phyloP scores from a whole-genome alignment of 2,797 vertebrate species.

The Channallabes apus region DNA sequence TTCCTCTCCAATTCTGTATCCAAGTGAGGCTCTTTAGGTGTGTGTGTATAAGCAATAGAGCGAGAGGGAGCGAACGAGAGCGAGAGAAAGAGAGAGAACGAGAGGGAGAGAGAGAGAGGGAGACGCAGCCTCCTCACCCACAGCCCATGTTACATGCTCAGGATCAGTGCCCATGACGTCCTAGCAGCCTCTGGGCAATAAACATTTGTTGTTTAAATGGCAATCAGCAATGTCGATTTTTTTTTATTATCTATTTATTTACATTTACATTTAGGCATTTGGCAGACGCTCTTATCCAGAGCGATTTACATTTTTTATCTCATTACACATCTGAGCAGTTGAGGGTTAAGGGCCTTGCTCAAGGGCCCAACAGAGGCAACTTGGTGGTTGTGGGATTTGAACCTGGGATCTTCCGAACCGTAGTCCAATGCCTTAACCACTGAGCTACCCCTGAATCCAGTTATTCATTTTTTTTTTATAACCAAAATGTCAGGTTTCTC shows the following conservation, averaged over 20 bases:
- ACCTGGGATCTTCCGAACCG: too few species aligned
- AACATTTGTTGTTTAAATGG: slow-evolving; percentile 47
- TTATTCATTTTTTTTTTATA: not conserved
- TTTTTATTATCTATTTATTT: not conserved
- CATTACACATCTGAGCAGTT: too few species aligned
- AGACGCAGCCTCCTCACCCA: slow-evolving; percentile 38
- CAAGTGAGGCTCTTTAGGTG: not conserved
- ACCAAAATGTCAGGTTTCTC: not conserved
- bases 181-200: slow-evolving; percentile 45
- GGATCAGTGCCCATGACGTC: slow-evolving; percentile 55
- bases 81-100: not conserved
- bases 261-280: too few species aligned
- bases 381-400: too few species aligned
- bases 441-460: too few species aligned
- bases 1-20: not conserved
- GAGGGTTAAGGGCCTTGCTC: too few species aligned
- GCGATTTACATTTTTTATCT: too few species aligned
- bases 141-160: slow-evolving; percentile 42
- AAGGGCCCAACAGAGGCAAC: too few species aligned
- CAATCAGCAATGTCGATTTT: slow-evolving; percentile 13
- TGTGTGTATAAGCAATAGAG: not conserved
- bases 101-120: not conserved
- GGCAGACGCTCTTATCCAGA: too few species aligned
- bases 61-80: not conserved
- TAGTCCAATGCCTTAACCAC: too few species aligned